Base-by-base conservation (phyloP, 2,888 invertebrate genomes). In the Tuberolachnus salignus region DNA sequence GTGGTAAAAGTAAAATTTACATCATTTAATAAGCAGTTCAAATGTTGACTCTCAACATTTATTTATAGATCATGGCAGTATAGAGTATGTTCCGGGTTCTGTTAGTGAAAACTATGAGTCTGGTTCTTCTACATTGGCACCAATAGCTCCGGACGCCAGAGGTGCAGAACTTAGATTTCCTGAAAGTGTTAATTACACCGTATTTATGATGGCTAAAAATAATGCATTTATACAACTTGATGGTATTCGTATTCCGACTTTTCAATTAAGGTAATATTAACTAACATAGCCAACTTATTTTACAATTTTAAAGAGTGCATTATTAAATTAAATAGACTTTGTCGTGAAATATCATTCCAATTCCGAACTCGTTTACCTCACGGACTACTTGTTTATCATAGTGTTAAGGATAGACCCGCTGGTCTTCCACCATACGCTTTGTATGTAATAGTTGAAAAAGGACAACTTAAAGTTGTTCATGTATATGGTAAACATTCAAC, bases 201-300 rank as follows among this genome's bases (percentile, higher is more conserved):
- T 93, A n/a, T 95, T 95, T 85, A 94, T 95, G 91, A 95, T 95
- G 86, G 94, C 94, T 23, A 92, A 94, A 84, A 93, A 93, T 83
- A 94, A 95, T 84, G 94, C 95, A 3, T 95, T 92, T 85, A 94
- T 95, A 84, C 94, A 95, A 85, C 89, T 95, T 70, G 94, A 95
- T 85, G 94, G 94, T n/a, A 92, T 92, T 85, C 92, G 94, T 81
- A 94, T 94, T 84, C 93, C 94, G 84, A 91, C 93, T 80, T 95
- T 95, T 88, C 94, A 95, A 86, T 88, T 95, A 83, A 91, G 94
- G 94, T 94, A 86, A 61, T 64, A 73, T 69, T 66, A 14, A 14
- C 55, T 13, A 42, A 42, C 13, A 46, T 34, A 34, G 6, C 61
- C n/a, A 13, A 49, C 26, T 0, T 21, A 53, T n/a, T 66, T 13